Evolutionary conservation across 2,888 invertebrate species (phyloP).

Genomic region (Blastobasis lacticolella): DNA sequence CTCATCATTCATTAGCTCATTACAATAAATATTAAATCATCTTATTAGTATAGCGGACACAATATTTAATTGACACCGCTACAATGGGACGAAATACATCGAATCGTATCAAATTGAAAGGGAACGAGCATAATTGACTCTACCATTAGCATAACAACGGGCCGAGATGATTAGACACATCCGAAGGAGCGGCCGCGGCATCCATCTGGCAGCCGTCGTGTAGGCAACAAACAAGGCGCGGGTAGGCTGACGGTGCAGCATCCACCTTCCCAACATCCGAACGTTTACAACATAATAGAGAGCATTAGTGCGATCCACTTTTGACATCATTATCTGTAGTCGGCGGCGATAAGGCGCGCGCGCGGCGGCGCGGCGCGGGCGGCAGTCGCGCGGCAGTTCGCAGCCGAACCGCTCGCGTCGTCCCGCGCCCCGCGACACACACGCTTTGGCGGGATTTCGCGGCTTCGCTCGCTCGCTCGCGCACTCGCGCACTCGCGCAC

Average conservation of each 20-base stretch:
- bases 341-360: constrained; percentile 65
- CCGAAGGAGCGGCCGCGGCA: constrained; percentile 15
- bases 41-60: too few species aligned
- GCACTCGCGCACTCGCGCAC: constrained; percentile 43
- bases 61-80: constrained; percentile 4
- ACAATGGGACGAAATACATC: constrained; percentile 11
- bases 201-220: too few species aligned
- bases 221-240: too few species aligned
- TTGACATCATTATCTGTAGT: constrained; percentile 73
- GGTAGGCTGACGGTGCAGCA: constrained; percentile 35
- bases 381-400: constrained; percentile 62
- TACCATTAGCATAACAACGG: constrained; percentile 37
- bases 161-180: constrained; percentile 31
- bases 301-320: constrained; percentile 72
- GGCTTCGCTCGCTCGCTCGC: constrained; percentile 54
- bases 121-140: constrained; percentile 36
- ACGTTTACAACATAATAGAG: constrained; percentile 67
- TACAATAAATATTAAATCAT: too few species aligned
- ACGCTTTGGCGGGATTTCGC: constrained; percentile 68
- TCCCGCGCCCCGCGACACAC: constrained; percentile 38
- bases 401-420: constrained; percentile 36
- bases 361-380: constrained; percentile 28
- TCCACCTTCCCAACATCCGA: constrained; percentile 33
- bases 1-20: too few species aligned
- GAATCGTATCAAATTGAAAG: constrained; percentile 24